Conservation (phyloP, 2,113 vertebrate genomes). For the Ardeotis arabs region DNA sequence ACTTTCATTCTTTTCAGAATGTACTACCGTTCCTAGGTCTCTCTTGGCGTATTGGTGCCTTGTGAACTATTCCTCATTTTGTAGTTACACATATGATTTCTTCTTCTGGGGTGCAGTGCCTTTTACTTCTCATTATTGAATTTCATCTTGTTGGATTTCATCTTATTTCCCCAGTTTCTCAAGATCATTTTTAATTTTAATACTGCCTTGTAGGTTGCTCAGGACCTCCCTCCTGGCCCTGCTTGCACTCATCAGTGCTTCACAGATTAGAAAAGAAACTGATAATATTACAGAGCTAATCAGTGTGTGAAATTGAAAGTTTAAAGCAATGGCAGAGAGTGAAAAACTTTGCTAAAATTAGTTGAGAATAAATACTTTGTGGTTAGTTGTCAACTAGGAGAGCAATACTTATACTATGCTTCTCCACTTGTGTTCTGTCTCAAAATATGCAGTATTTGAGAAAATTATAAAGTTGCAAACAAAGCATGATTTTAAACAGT, state of each 20-base stretch:
- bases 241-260: constrained; percentile 2
- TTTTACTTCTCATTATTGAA: constrained; percentile 38
- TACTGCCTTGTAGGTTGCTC: neutral
- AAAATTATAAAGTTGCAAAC: neutral
- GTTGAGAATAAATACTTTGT: neutral
- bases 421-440: neutral
- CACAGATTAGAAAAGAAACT: constrained; percentile 19
- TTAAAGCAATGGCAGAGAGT: neutral
- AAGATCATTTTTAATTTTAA: constrained; percentile 31
- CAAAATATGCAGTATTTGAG: neutral
- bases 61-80: neutral
- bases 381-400: neutral
- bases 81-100: neutral
- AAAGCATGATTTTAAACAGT: neutral
- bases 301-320: neutral
- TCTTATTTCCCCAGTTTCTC: constrained; percentile 39
- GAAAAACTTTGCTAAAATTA: neutral
- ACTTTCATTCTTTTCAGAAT: neutral
- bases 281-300: constrained; percentile 25
- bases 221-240: neutral
- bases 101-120: neutral
- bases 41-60: neutral
- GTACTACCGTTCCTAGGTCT: neutral
- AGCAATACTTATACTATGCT: neutral
- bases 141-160: constrained; percentile 25